These are phyloP conservation scores for Tenthredo notha DNA, from an alignment of 2,888 invertebrate species.

Conservation along the genomic window DNA sequence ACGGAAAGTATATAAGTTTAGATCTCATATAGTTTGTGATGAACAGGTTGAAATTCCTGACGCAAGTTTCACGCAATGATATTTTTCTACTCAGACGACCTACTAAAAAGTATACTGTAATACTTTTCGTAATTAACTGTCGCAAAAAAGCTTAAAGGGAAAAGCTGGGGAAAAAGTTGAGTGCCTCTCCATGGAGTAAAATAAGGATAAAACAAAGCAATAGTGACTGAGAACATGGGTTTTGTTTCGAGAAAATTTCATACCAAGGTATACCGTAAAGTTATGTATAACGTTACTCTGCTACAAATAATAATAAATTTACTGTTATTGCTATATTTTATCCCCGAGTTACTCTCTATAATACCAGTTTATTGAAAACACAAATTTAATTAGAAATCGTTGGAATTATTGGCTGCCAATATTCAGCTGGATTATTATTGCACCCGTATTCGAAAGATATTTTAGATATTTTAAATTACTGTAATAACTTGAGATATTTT, in stretches of 20 bases:
- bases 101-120: slow-evolving; percentile 70
- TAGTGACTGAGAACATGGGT: slow-evolving; percentile 15
- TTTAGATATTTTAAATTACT: background rate
- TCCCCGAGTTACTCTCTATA: background rate
- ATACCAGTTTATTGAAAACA: background rate
- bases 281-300: background rate
- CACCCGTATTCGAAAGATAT: background rate
- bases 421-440: slow-evolving; percentile 6
- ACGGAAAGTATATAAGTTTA: slow-evolving; percentile 12
- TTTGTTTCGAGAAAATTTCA: slow-evolving; percentile 1
- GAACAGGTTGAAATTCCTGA: slow-evolving; percentile 28
- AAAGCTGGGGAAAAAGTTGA: slow-evolving; percentile 63
- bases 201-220: slow-evolving; percentile 44
- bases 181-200: slow-evolving; percentile 65
- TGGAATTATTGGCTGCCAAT: slow-evolving; percentile 1
- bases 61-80: slow-evolving; percentile 62
- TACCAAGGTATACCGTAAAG: background rate
- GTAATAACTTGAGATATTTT: background rate
- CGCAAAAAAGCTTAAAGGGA: slow-evolving; percentile 58
- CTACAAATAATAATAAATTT: slow-evolving; percentile 2
- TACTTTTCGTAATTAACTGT: slow-evolving; percentile 72
- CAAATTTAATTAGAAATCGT: background rate
- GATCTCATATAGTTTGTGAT: slow-evolving; percentile 18
- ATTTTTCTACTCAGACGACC: slow-evolving; percentile 69
- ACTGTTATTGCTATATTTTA: background rate